Percentiles rank a stretch among this genome's conserved stretches.
These are phyloP conservation scores for Nysson spinosus DNA, from an alignment of 2,888 invertebrate genomes.

Conservation along the genomic window DNA sequence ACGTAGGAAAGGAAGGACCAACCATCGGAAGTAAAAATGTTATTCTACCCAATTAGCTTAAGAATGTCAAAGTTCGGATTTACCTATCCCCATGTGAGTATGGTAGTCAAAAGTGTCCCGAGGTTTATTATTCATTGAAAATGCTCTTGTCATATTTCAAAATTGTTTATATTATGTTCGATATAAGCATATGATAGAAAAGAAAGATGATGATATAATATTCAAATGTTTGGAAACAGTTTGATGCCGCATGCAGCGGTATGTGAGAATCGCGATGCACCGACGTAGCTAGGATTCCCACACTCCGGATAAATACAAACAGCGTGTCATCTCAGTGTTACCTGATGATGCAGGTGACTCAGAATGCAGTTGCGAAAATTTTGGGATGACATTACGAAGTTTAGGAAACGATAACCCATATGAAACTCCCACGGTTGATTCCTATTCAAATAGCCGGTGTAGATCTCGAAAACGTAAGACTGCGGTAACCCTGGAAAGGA, in stretches of 20 bases:
- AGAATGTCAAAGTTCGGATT: no score
- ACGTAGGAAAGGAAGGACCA: constrained; percentile 27
- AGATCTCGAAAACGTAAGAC: constrained; percentile 20
- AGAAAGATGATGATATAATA: no score
- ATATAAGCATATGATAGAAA: no score
- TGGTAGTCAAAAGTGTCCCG: no score
- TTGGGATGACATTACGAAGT: constrained; percentile 47
- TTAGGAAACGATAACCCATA: constrained; percentile 30
- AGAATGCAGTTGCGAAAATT: constrained; percentile 53
- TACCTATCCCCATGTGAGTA: no score
- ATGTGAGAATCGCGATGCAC: constrained; percentile 14
- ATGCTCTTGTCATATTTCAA: no score
- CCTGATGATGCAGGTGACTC: constrained; percentile 52
- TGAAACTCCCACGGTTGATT: constrained; percentile 57
- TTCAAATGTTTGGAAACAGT: not conserved
- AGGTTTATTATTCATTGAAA: no score
- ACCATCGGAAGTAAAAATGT: not conserved
- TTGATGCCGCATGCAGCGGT: no score
- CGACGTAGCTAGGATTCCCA: constrained; percentile 43
- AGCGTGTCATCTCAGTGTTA: constrained; percentile 41
- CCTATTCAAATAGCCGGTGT: constrained; percentile 52
- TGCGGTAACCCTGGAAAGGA: constrained; percentile 45
- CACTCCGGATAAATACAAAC: constrained; percentile 42
- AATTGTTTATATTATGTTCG: no score
- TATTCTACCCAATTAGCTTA: no score